Evolutionary conservation across 2,797 vertebrate genomes (phyloP).

Genomic region (Prunella strophiata): DNA sequence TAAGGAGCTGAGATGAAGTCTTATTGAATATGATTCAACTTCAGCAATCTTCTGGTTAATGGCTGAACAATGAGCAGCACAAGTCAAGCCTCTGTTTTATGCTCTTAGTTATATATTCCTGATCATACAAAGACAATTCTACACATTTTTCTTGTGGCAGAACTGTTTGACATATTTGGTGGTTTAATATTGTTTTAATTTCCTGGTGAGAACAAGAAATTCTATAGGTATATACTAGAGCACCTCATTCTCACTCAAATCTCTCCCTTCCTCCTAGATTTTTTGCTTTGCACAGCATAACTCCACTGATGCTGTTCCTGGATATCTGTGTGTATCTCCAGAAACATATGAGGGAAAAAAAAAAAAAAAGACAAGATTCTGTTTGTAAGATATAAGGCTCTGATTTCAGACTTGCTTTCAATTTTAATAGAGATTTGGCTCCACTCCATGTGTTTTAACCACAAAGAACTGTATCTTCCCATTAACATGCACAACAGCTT

Average conservation of each 20-base stretch:
- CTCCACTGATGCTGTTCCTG: background rate
- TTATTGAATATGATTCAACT: background rate
- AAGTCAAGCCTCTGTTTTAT: background rate
- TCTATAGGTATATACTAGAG: background rate
- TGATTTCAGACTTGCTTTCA: background rate
- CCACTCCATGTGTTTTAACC: background rate
- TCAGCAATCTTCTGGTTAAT: background rate
- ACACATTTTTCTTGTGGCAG: background rate
- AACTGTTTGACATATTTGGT: background rate
- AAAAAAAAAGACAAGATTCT: background rate
- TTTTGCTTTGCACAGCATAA: background rate
- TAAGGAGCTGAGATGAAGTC: background rate
- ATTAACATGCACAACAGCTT: background rate
- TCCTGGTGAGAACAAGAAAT: background rate
- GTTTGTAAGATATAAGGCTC: background rate
- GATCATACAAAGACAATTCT: background rate
- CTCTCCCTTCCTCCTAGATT: background rate
- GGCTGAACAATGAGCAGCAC: background rate
- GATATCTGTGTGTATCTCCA: background rate
- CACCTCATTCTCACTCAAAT: background rate
- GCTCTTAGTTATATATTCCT: background rate
- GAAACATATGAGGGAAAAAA: background rate
- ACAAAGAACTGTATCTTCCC: background rate
- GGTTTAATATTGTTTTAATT: background rate
- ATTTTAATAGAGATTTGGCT: background rate